A percentile compares a stretch with the other conserved stretches of the same genome.
Evolutionary conservation across 2,888 invertebrate genomes (phyloP).

Genomic region (Scelioninae gen. 1): DNA sequence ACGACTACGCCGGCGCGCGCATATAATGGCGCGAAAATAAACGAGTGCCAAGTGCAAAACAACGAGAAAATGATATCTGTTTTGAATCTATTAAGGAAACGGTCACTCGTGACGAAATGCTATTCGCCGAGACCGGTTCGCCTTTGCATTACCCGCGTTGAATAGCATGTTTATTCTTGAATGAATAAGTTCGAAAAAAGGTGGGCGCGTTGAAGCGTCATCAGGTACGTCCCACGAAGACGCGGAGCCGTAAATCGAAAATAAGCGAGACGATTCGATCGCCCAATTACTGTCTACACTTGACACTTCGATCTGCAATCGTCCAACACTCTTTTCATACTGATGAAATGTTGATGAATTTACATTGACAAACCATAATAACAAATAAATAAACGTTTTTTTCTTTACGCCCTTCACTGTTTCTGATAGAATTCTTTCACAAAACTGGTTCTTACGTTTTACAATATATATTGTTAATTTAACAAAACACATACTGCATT

Average conservation of each 20-base stretch:
- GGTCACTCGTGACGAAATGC: conserved; percentile 62
- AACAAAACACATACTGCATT: no score
- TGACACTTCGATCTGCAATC: conserved; percentile 7
- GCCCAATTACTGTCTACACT: conserved; percentile 43
- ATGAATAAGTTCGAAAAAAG: conserved; percentile 63
- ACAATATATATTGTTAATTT: neutral
- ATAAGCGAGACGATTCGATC: conserved; percentile 44
- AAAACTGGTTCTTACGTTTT: conserved; percentile 3
- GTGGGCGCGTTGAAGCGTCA: conserved; percentile 69
- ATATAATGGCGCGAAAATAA: conserved; percentile 30
- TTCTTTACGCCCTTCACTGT: no score
- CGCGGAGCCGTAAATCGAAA: conserved; percentile 52
- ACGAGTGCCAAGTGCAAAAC: conserved; percentile 47
- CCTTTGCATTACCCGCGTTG: conserved; percentile 59
- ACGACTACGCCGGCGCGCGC: neutral
- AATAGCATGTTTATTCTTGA: conserved; percentile 64
- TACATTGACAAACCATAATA: neutral
- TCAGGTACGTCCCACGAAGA: conserved; percentile 68
- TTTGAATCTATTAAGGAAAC: conserved; percentile 66
- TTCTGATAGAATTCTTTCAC: no score
- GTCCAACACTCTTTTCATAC: conserved; percentile 4
- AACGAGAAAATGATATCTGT: conserved; percentile 56
- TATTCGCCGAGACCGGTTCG: conserved; percentile 67
- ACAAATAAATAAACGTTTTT: no score
- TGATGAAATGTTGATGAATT: neutral